Evolutionary conservation across 1,140 invertebrate genomes (phyloP).

Genomic region (Belonocnema kinseyi): DNA sequence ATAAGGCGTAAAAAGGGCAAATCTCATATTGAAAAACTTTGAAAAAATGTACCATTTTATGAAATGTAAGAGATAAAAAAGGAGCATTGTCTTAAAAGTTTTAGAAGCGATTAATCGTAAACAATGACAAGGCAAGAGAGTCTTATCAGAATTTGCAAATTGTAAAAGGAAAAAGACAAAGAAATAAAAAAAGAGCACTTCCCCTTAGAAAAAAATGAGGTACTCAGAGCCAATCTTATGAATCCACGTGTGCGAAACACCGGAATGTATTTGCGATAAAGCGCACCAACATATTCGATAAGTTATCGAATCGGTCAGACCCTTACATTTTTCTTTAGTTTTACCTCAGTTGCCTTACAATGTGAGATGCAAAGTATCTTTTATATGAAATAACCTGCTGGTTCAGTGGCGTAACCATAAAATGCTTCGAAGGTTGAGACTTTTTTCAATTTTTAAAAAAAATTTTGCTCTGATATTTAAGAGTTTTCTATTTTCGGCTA

Average conservation of each 20-base stretch:
- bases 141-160: no score
- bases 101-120: no score
- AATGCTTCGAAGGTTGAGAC: not conserved
- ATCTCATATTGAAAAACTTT: not conserved
- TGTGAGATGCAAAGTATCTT: conserved; percentile 30
- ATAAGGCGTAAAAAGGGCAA: not conserved
- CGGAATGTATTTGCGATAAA: conserved; percentile 25
- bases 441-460: no score
- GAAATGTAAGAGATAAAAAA: not conserved
- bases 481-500: no score
- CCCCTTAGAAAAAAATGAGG: not conserved
- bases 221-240: conserved; percentile 21
- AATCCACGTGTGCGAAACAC: conserved; percentile 14
- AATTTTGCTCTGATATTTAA: no score
- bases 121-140: no score
- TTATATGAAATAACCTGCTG: conserved; percentile 10
- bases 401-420: conserved; percentile 26
- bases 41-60: not conserved
- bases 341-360: conserved; percentile 2
- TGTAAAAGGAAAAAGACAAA: no score
- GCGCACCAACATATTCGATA: conserved; percentile 12
- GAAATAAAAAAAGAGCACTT: no score
- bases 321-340: conserved; percentile 22
- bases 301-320: conserved; percentile 27
- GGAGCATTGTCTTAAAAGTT: not conserved